Evolutionary conservation across 1,140 invertebrate genomes (phyloP).

Genomic region (Neoseiulus cucumeris): DNA sequence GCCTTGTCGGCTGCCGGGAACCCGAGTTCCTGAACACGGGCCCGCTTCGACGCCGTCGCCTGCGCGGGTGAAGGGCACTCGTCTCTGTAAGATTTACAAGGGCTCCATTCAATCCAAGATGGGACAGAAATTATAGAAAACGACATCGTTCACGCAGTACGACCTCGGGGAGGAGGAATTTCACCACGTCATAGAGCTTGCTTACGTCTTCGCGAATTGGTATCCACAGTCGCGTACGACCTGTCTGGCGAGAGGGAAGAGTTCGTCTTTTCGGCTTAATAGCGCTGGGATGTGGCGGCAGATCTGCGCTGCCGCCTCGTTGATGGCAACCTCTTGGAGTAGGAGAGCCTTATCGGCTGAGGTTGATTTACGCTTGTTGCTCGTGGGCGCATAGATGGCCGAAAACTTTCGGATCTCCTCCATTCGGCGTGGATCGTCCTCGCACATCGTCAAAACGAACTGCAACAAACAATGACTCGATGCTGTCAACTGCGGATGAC

Average conservation of each 20-base stretch:
- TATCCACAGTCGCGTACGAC: constrained; percentile 81
- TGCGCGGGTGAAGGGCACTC: constrained; percentile 15
- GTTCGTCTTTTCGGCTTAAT: constrained; percentile 71
- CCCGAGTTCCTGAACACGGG: not conserved
- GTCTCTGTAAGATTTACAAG: not conserved
- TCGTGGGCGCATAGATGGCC: constrained; percentile 81
- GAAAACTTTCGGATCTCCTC: constrained; percentile 85
- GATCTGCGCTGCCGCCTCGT: constrained; percentile 89
- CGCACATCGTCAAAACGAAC: constrained; percentile 67
- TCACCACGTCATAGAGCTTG: constrained; percentile 6
- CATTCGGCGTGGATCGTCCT: constrained; percentile 65
- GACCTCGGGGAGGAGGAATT: too few species aligned
- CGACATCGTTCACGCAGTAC: too few species aligned
- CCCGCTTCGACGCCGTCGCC: constrained; percentile 9
- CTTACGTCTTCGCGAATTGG: constrained; percentile 41
- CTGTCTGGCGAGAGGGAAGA: constrained; percentile 81
- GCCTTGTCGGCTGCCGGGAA: constrained; percentile 16
- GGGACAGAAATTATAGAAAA: too few species aligned
- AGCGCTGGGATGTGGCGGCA: constrained; percentile 70
- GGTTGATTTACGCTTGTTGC: constrained; percentile 61
- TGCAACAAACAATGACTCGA: constrained; percentile 24
- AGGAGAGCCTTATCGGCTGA: not conserved
- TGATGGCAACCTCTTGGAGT: constrained; percentile 56
- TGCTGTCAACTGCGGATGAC: too few species aligned
- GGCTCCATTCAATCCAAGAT: too few species aligned